Evolutionary conservation across 2,888 invertebrate species (phyloP).

Genomic region (Trissoscelio sp.): DNA sequence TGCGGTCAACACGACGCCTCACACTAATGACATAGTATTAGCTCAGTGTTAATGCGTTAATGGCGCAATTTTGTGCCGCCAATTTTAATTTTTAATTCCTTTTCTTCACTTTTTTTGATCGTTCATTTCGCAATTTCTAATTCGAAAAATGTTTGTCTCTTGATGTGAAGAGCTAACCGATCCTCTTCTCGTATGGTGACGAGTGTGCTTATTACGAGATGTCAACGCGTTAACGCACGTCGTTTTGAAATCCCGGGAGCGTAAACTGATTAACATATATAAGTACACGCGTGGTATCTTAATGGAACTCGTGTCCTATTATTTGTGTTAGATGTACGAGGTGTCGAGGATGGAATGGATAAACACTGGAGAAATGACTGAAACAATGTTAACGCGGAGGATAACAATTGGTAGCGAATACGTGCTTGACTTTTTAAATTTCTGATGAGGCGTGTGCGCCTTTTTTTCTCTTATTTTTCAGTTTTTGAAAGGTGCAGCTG

Average conservation of each 20-base stretch:
- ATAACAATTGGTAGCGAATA: constrained; percentile 47
- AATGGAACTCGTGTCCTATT: constrained; percentile 64
- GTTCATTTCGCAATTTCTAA: constrained; percentile 29
- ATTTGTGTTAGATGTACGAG: constrained; percentile 58
- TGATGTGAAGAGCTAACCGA: constrained; percentile 3
- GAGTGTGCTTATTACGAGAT: constrained; percentile 61
- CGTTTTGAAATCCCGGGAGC: constrained; percentile 63
- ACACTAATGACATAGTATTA: constrained; percentile 4
- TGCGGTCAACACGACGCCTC: constrained; percentile 2
- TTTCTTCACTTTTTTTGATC: constrained; percentile 12
- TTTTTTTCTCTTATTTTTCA: constrained; percentile 3
- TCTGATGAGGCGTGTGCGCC: not conserved
- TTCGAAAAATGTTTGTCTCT: constrained; percentile 41
- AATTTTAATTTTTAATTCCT: constrained; percentile 17
- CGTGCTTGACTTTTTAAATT: constrained; percentile 47
- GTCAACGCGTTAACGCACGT: constrained; percentile 55
- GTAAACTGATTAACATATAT: constrained; percentile 65
- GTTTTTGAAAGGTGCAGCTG: not conserved
- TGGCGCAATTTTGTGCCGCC: constrained; percentile 8
- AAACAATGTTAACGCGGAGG: constrained; percentile 47
- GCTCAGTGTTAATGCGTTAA: constrained; percentile 29
- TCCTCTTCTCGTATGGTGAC: constrained; percentile 41
- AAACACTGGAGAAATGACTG: constrained; percentile 46
- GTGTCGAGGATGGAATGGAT: constrained; percentile 62
- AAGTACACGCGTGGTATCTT: constrained; percentile 62